Base-by-base conservation (phyloP, 2,797 vertebrate genomes). In the Chanos chanos region DNA sequence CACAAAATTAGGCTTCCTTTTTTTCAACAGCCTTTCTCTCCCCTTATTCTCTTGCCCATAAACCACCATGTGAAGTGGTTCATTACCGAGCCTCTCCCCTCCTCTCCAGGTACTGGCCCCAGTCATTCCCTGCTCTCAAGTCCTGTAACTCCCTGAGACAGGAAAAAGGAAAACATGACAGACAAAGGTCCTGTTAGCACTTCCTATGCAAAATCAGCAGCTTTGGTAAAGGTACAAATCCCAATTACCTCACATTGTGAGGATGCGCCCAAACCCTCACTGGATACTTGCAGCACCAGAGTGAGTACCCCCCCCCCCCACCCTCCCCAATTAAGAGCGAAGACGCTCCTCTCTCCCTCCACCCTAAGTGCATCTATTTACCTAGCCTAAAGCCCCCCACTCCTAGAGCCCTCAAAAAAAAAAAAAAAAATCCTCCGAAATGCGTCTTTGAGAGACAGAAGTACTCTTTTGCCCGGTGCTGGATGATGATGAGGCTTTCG, bases 111-210 rank as follows among this genome's bases (percentile, higher is more conserved):
- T 94, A 92, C 84, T 89, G 90, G 91, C 92, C 89, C 87, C 87
- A 89, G 91, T 94, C 92, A 91, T 94, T 94, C 94, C 93, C 86
- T 85, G 85, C 94, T 91, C 94, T 96, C 92, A 85, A 93, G 90
- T 85, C 86, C 90, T 90, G 90, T 90, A 92, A 95, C 94, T 95
- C 94, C 92, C 92, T 92, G 92, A 87, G 87, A 89, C 92, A 92
- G 87, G 88, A 92, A 94, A 92, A 97, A 95, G 94, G 94, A 94
- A 98, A 97, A 96, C 94, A 94, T 91, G 90, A 89, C 89, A 94
- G 89, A 98, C 93, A 98, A 98, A 99, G 94, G 94, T 98, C 94
- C 93, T 93, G 93, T 97, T 96, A 95, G 94, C 94, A 98, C 96
- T 99, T 99, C 96, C 96, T 98, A 94, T 94, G 91, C 85, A 89